Base-by-base conservation (phyloP, 2,888 invertebrate species). In the Rosalia funebris region DNA sequence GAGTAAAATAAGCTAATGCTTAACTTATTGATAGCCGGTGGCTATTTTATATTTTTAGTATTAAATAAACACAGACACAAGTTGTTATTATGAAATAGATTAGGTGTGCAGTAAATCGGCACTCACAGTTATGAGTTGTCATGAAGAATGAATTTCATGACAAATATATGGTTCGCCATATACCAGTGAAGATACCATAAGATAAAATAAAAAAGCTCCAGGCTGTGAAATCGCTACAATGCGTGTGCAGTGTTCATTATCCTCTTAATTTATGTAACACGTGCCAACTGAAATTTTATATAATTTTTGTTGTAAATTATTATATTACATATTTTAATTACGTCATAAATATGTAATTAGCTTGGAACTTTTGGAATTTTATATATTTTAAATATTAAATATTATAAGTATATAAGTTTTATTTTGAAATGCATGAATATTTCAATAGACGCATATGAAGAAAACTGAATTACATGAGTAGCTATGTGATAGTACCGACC, bases 31-130 rank as follows among this genome's bases (percentile, higher is more conserved):
- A 14, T 52, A 45, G 58, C 58, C 58, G 20, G 42, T 57, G 57
- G 57, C 57, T 39, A 45, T 17, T 52, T 25, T 14, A 25, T 20
- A 44, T 53, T 58, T 50, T 58, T 31, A 50, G 25, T 25, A 14
- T 53, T 52, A 58, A 58, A 58, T 52, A 58, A 58, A 58, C 52
- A 58, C 52, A 44, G 45, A 37, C 52, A 37, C 52, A 42, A 25
- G 41, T 42, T 53, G 42, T 53, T 53, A 53, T 42, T 53, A 42
- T 32, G 34, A 53, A 37, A 50, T 41, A 32, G 9, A 31, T 31
- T 41, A 31, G 41, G 31, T 31, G 32, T 32, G 53, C 42, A 31
- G 42, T 53, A 53, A 53, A 53, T 53, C 34, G 50, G 19, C 32
- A 42, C 42, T 17, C 20, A 15, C 20, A 9, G 39, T 50, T 53